Percentiles rank a stretch among this genome's conserved stretches.
These are phyloP conservation scores for Psettodes erumei DNA, from an alignment of 2,113 vertebrate species.

Conservation along the genomic window DNA sequence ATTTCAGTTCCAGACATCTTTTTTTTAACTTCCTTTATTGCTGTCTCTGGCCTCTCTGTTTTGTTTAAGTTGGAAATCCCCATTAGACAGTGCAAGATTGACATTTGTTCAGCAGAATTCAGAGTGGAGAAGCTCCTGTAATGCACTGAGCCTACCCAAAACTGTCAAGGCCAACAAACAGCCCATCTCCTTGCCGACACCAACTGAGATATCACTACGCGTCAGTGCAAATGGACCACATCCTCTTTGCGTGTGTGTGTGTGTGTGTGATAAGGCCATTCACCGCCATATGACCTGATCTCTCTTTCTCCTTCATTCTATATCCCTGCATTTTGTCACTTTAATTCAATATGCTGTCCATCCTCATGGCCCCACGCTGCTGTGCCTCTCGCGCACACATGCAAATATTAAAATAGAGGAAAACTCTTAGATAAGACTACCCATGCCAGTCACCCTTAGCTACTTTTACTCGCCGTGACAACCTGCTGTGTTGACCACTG, in stretches of 20 bases:
- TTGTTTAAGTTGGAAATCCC: slow-evolving; percentile 73
- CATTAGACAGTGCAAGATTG: slow-evolving; percentile 70
- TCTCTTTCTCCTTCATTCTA: slow-evolving; percentile 32
- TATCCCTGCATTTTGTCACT: slow-evolving; percentile 42
- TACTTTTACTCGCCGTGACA: slow-evolving; percentile 70
- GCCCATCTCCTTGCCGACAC: slow-evolving; percentile 66
- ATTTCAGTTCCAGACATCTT: slow-evolving; percentile 20
- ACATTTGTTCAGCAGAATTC: slow-evolving; percentile 78
- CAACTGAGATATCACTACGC: slow-evolving; percentile 70
- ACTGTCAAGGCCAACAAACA: slow-evolving; percentile 80
- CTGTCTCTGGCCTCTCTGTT: slow-evolving; percentile 50
- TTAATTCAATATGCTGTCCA: slow-evolving; percentile 32
- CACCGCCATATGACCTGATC: slow-evolving; percentile 75
- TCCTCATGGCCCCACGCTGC: neutral
- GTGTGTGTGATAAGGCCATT: slow-evolving; percentile 77
- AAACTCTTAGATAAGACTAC: slow-evolving; percentile 61
- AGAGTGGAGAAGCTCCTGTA: slow-evolving; percentile 68
- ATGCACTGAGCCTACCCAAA: slow-evolving; percentile 76
- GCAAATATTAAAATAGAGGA: slow-evolving; percentile 42
- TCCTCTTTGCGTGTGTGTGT: slow-evolving; percentile 68
- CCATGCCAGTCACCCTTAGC: slow-evolving; percentile 72
- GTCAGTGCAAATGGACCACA: slow-evolving; percentile 78
- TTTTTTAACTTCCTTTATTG: slow-evolving; percentile 21
- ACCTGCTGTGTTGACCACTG: slow-evolving; percentile 73
- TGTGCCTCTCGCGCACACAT: slow-evolving; percentile 23